These are phyloP conservation scores for Sminthopsis crassicaudata DNA, from an alignment of 2,113 vertebrate genomes.

Conservation along the genomic window DNA sequence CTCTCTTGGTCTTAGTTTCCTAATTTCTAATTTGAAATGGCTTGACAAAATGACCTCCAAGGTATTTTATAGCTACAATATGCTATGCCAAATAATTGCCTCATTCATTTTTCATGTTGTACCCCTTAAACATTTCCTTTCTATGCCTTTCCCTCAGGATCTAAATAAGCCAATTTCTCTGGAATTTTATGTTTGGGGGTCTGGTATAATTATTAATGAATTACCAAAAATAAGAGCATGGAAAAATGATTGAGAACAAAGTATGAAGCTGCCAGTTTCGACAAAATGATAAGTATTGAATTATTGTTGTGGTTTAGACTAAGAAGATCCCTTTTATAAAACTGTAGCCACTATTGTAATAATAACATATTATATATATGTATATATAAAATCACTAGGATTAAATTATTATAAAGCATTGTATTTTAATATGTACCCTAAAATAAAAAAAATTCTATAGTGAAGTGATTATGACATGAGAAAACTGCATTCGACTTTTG, in stretches of 20 bases:
- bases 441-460: not conserved
- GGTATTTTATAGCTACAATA: not conserved
- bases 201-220: slow-evolving; percentile 27
- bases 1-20: not conserved
- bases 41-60: not conserved
- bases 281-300: not conserved
- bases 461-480: accelerated
- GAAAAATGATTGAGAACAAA: not conserved
- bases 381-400: not conserved
- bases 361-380: not conserved
- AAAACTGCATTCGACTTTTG: accelerated
- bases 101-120: not conserved
- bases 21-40: not conserved
- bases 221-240: not conserved
- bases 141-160: not conserved
- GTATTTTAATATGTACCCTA: not conserved
- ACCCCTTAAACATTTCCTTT: not conserved
- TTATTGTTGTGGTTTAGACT: not conserved
- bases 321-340: not conserved
- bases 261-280: not conserved
- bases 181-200: not conserved
- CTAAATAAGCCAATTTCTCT: slow-evolving; percentile 10
- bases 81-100: not conserved
- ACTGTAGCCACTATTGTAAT: not conserved
- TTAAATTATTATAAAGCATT: not conserved